Percentiles rank a stretch among this genome's conserved stretches.
Conservation (phyloP, 2,888 invertebrate genomes). For the Didymodactylos carnosus region DNA sequence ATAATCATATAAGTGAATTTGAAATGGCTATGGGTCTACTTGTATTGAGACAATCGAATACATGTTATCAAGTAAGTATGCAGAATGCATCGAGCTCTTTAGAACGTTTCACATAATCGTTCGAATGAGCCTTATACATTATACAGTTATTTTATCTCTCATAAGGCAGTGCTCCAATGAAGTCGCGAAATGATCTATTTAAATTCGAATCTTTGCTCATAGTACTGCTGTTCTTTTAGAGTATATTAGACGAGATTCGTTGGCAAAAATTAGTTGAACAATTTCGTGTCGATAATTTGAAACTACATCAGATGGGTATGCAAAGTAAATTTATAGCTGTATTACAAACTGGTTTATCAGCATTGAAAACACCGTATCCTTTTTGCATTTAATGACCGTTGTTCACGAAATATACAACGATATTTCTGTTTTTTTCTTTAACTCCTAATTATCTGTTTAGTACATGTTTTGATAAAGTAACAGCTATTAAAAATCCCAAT, state of each 20-base stretch:
- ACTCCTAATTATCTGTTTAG: too few species aligned
- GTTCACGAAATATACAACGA: too few species aligned
- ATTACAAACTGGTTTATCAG: slow-evolving; percentile 7
- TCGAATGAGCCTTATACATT: too few species aligned
- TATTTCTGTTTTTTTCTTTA: not conserved
- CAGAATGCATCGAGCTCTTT: too few species aligned
- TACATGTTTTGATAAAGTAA: slow-evolving; percentile 11
- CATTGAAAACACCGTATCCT: slow-evolving; percentile 9
- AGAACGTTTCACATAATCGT: too few species aligned
- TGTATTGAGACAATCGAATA: not conserved
- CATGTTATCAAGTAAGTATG: not conserved
- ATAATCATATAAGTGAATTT: slow-evolving; percentile 4
- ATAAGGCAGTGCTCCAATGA: too few species aligned
- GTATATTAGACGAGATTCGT: not conserved
- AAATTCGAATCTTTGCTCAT: too few species aligned
- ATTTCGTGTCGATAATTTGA: slow-evolving; percentile 9
- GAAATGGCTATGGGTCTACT: slow-evolving; percentile 11
- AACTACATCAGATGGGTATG: slow-evolving; percentile 10
- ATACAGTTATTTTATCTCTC: too few species aligned
- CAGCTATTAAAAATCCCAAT: slow-evolving; percentile 3
- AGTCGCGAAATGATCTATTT: too few species aligned
- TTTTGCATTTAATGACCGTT: too few species aligned
- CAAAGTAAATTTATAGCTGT: slow-evolving; percentile 2
- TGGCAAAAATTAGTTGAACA: slow-evolving; percentile 5
- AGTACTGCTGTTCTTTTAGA: not conserved